Base-by-base conservation (phyloP, 2,797 vertebrate species). In the Argentina silus region DNA sequence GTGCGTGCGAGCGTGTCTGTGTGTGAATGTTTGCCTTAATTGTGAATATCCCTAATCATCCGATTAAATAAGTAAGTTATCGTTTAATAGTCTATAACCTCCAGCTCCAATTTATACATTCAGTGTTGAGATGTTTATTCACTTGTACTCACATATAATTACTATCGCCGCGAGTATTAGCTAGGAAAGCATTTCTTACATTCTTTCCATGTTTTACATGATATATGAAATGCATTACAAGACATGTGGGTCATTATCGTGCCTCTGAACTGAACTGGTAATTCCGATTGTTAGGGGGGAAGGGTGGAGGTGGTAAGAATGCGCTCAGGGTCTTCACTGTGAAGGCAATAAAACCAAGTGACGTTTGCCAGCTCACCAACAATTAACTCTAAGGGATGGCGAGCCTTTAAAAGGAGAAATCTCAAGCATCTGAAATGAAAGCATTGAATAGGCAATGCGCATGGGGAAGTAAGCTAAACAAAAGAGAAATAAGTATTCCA, bases 331-430 rank as follows among this genome's bases (percentile, higher is more conserved):
- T 92, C 89, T 90, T 79, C 87, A 91, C 86, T 88, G 87, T 85
- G 87, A 81, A 87, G 90, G 91, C 87, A 91, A 93, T 93, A 93
- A 93, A 93, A 87, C 89, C 91, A 91, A 61, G 86, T 89, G 89
- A 93, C 88, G 89, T 84, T 91, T 81, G 83, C 83, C 90, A 90
- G 88, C 83, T 88, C 87, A 85, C 90, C 82, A 88, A 88, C 88
- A 90, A 50, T 50, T 90, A 90, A 90, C 89, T 90, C 83, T 90
- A 87, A 83, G 89, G 83, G 27, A 36, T 36, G 1, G 27, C 89
- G 61, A 87, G 69, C 72, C 48, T 85, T 83, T 79, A 61, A 68
- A 75, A 75, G 70, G 80, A 79, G 70, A 79, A 80, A 55, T 64
- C 79, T 75, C 63, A 78, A 72, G 71, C 67, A 64, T 79, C 75